Conservation (phyloP, 2,113 vertebrate species). For the Takifugu flavidus region DNA sequence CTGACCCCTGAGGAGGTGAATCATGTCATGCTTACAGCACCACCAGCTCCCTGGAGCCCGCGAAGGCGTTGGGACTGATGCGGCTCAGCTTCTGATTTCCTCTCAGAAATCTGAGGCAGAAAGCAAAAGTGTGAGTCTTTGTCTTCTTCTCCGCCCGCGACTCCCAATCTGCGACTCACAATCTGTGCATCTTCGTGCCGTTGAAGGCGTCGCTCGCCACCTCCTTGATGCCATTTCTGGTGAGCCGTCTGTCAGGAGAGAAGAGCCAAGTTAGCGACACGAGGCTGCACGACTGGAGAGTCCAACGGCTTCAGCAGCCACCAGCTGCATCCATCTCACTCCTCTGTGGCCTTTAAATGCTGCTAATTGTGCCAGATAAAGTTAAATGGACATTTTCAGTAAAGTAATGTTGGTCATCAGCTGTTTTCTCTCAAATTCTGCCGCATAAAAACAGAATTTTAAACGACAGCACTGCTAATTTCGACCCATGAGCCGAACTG, state of each 20-base stretch:
- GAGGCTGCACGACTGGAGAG: constrained; percentile 20
- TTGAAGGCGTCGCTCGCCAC: constrained; percentile 91
- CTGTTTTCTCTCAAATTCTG: too few species aligned
- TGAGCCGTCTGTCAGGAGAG: constrained; percentile 82
- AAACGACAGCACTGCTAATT: too few species aligned
- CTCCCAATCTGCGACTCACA: constrained; percentile 76
- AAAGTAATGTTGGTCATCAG: too few species aligned
- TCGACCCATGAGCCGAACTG: too few species aligned
- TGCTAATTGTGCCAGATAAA: too few species aligned
- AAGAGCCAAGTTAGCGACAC: constrained; percentile 50
- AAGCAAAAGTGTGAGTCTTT: constrained; percentile 5
- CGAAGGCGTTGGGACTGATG: constrained; percentile 84
- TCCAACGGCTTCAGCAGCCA: too few species aligned
- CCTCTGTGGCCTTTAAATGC: too few species aligned
- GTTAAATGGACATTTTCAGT: too few species aligned
- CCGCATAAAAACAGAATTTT: too few species aligned
- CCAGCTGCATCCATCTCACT: too few species aligned
- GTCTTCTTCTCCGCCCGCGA: background rate
- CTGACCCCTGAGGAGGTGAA: constrained; percentile 24
- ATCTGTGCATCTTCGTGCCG: constrained; percentile 84
- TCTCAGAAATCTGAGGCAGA: constrained; percentile 78
- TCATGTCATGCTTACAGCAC: constrained; percentile 85
- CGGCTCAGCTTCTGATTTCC: constrained; percentile 85
- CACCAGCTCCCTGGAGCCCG: constrained; percentile 83
- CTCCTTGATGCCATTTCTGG: constrained; percentile 89